Conservation (phyloP, 2,113 vertebrate species). For the Plotosus lineatus region DNA sequence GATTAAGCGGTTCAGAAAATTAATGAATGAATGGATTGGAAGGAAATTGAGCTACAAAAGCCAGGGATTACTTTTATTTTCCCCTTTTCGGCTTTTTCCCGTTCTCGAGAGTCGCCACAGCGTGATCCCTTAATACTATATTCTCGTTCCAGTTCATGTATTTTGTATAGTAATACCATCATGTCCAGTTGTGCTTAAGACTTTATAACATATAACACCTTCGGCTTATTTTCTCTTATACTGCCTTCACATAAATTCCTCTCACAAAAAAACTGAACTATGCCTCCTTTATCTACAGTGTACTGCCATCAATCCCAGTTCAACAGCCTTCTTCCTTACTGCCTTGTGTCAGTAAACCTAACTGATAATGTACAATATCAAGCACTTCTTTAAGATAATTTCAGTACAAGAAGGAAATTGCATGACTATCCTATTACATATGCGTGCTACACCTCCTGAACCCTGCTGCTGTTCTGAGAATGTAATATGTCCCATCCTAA, state of each 20-base stretch:
- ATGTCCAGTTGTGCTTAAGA: neutral
- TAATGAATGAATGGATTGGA: too few relatives aligned
- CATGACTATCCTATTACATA: neutral
- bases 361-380: neutral
- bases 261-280: neutral
- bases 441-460: conserved; percentile 1
- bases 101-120: too few relatives aligned
- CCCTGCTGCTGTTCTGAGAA: neutral
- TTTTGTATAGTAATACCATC: neutral
- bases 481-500: conserved; percentile 55
- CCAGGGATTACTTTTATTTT: too few relatives aligned
- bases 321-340: neutral
- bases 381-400: neutral
- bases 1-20: too few relatives aligned
- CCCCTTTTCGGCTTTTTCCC: too few relatives aligned
- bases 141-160: neutral
- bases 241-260: neutral
- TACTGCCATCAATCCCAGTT: neutral
- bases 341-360: neutral
- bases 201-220: neutral
- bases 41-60: too few relatives aligned
- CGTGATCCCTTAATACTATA: conserved; percentile 57
- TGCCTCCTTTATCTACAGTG: conserved; percentile 24
- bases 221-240: neutral
- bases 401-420: neutral